phyloP scores from a whole-genome alignment of 2,797 vertebrate species.

The Ptychobarbus kaznakovi region DNA sequence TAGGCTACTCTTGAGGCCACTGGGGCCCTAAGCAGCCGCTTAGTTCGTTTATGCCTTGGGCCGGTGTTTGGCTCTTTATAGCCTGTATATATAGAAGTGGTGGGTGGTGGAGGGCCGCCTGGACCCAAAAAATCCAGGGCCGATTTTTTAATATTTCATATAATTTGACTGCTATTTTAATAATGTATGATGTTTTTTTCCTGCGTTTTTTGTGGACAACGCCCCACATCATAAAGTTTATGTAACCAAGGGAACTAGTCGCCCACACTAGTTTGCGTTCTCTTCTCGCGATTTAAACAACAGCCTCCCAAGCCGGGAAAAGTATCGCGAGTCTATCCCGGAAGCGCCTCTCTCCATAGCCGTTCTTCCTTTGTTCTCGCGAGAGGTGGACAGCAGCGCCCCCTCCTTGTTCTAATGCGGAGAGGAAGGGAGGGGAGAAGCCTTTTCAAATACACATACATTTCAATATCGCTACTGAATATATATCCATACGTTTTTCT shows the following conservation, averaged over 20 bases:
- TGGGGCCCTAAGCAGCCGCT: too few relatives aligned
- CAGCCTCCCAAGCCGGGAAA: slow-evolving; percentile 5
- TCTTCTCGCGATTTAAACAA: slow-evolving; percentile 41
- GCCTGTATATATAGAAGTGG: too few relatives aligned
- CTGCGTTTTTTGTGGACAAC: background rate
- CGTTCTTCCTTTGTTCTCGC: slow-evolving; percentile 68
- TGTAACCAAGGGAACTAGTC: slow-evolving; percentile 62
- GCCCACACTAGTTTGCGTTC: slow-evolving; percentile 43
- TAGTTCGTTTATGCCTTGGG: too few relatives aligned
- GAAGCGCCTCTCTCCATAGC: background rate
- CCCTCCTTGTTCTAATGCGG: slow-evolving; percentile 71
- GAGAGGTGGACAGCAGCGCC: slow-evolving; percentile 77
- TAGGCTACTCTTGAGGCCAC: too few relatives aligned
- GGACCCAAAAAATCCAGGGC: too few relatives aligned
- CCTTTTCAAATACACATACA: slow-evolving; percentile 72
- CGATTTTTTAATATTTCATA: background rate
- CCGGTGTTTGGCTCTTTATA: too few relatives aligned
- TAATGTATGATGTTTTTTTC: background rate
- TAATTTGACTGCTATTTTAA: background rate
- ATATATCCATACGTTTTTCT: slow-evolving; percentile 20
- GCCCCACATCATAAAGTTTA: slow-evolving; percentile 42
- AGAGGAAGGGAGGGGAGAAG: slow-evolving; percentile 74
- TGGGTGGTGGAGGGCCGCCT: too few relatives aligned
- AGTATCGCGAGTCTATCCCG: slow-evolving; percentile 15
- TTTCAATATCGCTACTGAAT: slow-evolving; percentile 59